Evolutionary conservation across 2,113 vertebrate species (phyloP), one percentile per base, ranked within the genome.

Genomic region (Xiphorhynchus elegans): DNA sequence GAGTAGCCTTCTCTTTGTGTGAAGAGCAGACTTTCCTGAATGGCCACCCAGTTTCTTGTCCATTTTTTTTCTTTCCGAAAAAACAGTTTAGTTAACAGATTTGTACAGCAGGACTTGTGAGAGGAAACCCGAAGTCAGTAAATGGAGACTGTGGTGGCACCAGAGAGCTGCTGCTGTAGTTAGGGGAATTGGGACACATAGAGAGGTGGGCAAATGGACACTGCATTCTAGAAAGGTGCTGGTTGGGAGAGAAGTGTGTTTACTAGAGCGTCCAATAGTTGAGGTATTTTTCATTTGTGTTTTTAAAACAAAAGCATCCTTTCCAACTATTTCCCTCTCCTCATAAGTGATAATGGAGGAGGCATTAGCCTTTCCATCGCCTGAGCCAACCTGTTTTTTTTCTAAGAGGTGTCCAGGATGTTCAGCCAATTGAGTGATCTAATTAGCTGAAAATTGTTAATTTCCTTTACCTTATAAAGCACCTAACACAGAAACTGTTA

Each of bases 401-500:
- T 89, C 83, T 84, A 95, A 86, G 89, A 95, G 90, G 80, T 96
- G 96, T 96, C 96, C 95, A 96, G 96, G 95, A 97, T 96, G 95
- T 97, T 97, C 96, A 96, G 96, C 96, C 96, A 97, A 96, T 97
- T 97, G 96, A 95, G 95, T 96, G 96, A 97, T 97, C 96, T 97
- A 97, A 97, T 96, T 97, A 97, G 94, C 96, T 93, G 95, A 94
- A 96, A 97, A 97, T 96, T 96, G 96, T 97, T 96, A 97, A 97
- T 97, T 97, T 97, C 96, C 95, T 97, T 97, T 96, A 97, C 96
- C 94, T 97, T 97, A 97, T 96, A 97, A 97, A 97, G 96, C 95
- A 97, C 95, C 96, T 96, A 96, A 97, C 92, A 94, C 96, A 96
- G 96, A 97, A 97, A 97, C 96, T 96, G 96, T 97, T 97, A 97